Percentiles rank a stretch among this genome's conserved stretches.
Evolutionary conservation across 2,797 vertebrate genomes (phyloP).

Genomic region (Graptemys geographica): DNA sequence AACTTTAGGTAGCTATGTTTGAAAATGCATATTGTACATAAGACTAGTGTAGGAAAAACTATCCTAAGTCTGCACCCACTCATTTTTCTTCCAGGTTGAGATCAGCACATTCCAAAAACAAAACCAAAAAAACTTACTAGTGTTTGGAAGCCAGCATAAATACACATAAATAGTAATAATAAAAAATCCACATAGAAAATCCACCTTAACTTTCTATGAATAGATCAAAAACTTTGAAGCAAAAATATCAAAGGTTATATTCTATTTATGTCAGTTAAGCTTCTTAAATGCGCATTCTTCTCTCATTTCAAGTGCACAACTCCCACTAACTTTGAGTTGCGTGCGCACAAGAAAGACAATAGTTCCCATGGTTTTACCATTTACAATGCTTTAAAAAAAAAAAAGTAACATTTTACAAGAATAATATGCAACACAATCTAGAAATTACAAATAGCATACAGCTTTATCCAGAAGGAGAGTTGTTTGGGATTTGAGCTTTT

Average conservation of each 20-base stretch:
- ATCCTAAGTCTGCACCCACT: conserved; percentile 7
- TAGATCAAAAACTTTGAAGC: neutral
- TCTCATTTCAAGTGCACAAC: neutral
- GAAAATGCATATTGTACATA: conserved; percentile 44
- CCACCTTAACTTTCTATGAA: neutral
- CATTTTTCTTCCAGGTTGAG: conserved; percentile 12
- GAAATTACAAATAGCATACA: neutral
- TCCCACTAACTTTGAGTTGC: neutral
- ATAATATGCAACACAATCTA: neutral
- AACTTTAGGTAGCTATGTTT: neutral
- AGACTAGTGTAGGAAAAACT: neutral
- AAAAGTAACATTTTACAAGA: neutral
- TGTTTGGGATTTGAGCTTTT: conserved; percentile 7
- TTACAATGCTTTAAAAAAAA: neutral
- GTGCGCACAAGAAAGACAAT: neutral
- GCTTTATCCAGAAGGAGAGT: neutral
- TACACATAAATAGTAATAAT: neutral
- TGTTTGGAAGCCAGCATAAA: conserved; percentile 20
- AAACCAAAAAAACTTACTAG: no score
- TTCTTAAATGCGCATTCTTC: neutral
- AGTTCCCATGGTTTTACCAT: neutral
- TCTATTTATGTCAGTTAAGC: neutral
- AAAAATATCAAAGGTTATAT: neutral
- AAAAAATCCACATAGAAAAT: neutral
- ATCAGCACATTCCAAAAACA: conserved; percentile 14